These are phyloP conservation scores for Petrophora chlorosata DNA, from an alignment of 2,888 invertebrate genomes.

Conservation along the genomic window DNA sequence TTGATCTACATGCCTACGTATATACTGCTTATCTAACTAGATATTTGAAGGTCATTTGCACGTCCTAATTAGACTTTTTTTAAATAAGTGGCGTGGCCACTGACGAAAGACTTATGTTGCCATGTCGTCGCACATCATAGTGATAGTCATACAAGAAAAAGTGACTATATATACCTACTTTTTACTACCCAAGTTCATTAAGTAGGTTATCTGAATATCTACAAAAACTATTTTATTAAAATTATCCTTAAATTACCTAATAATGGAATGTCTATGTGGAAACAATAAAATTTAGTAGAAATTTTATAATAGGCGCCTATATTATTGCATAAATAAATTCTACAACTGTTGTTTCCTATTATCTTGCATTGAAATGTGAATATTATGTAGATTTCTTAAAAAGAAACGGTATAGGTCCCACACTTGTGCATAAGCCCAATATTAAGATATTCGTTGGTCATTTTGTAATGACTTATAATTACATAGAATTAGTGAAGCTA, in stretches of 20 bases:
- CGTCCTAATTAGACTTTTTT: background rate
- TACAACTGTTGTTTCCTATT: slow-evolving; percentile 28
- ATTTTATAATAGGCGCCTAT: slow-evolving; percentile 18
- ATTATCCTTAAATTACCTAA: no score
- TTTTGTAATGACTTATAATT: slow-evolving; percentile 4
- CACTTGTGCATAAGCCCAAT: slow-evolving; percentile 2
- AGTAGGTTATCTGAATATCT: no score
- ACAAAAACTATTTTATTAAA: no score
- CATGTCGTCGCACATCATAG: no score
- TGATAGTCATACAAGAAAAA: no score
- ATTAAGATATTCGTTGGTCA: background rate
- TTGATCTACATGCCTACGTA: slow-evolving; percentile 25
- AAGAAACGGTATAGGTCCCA: slow-evolving; percentile 12
- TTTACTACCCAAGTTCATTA: no score
- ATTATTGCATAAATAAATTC: slow-evolving; percentile 27
- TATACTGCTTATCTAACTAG: slow-evolving; percentile 11
- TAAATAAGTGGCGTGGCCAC: background rate
- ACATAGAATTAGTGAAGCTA: slow-evolving; percentile 1
- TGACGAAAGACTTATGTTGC: no score
- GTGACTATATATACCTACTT: no score
- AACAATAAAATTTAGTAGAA: slow-evolving; percentile 13
- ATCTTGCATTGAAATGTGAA: slow-evolving; percentile 30
- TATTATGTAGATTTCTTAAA: slow-evolving; percentile 39
- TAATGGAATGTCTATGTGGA: slow-evolving; percentile 9
- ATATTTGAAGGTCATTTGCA: background rate